Base-by-base conservation (phyloP, 1,140 invertebrate genomes). In the Calliopsis andreniformis region DNA sequence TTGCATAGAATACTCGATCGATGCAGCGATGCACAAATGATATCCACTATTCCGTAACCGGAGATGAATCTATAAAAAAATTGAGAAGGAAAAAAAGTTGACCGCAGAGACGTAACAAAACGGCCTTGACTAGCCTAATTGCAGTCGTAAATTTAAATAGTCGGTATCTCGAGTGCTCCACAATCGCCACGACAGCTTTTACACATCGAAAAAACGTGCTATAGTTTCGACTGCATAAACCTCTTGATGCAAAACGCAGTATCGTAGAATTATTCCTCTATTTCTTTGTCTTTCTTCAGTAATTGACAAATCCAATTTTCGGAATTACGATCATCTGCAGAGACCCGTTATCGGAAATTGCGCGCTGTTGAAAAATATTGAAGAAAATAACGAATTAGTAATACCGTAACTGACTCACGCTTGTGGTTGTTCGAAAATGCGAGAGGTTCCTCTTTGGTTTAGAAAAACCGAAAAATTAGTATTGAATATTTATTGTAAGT, bases 111-210 rank as follows among this genome's bases (percentile, higher is more conserved):
- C 39, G 62, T 56, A 66, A 67, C 39, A 7, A 16, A n/a, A 30
- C 14, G 49, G 20, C 62, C 62, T 73, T 66, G 25, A 18, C 16
- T 66, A 3, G 20, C 6, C 39, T 66, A 53, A 66, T 66, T 35
- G 14, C 20, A 1, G 0, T 25, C 30, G 30, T 39, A 51, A 49
- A 71, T 25, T 62, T 18, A 8, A n/a, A 43, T 42, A 61, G 35
- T 62, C 42, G 20, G 3, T 1, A 6, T 16, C 14, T 16, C 35
- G 43, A 69, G 25, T 16, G 25, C 39, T 30, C 7, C n/a, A 6
- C 7, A 14, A 56, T 12, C 18, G 25, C 3, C n/a, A 18, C 4
- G 0, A n/a, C n/a, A n/a, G n/a, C n/a, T n/a, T 49, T 49, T 70
- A 35, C 35, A 56, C 42, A 61, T 35, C 43, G 23, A 35, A 35